Evolutionary conservation across 2,113 vertebrate species (phyloP), one percentile per base, ranked within the genome.

Genomic region (Theropithecus gelada): DNA sequence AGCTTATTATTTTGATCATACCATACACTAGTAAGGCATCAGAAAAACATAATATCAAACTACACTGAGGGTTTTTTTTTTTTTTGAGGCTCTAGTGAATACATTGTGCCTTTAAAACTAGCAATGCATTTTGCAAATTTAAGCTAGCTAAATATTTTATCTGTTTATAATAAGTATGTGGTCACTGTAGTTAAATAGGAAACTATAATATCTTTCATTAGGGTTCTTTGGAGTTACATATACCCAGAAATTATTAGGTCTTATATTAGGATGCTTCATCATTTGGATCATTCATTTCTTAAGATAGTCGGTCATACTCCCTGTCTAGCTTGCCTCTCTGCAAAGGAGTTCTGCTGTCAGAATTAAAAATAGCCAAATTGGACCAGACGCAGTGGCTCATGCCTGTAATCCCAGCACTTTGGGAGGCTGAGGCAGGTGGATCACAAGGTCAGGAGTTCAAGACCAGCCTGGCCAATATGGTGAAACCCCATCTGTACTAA

Each of bases 261-360:
- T 91, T 45, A 52, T 1, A 38, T 97, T 85, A 97, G 2, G 40
- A 66, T 30, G 75, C 84, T 97, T 94, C 6, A 80, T 22, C 38
- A 22, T 20, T 87, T 94, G 17, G 40, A 25, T 91, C 27, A 92
- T 78, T 57, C 50, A 93, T 93, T 88, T 48, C 59, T 95, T 38
- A 95, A 88, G 13, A 0, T n/a, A 94, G 83, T 89, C 48, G 64
- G 3, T 86, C 35, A 18, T 81, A 3, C 3, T 80, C 4, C 52
- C 88, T 45, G 38, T 10, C 0, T 9, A 43, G 6, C 25, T 82
- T 68, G 27, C 2, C 57, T 93, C 61, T 86, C 8, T 38, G 18
- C 11, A 48, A 0, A 5, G 30, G 64, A 66, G 35, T 14, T 32
- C 38, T 96, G 38, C 48, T 90, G 27, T 38, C 64, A 94, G 35